Evolutionary conservation across 2,113 vertebrate species (phyloP).

Genomic region (Falco punctatus): DNA sequence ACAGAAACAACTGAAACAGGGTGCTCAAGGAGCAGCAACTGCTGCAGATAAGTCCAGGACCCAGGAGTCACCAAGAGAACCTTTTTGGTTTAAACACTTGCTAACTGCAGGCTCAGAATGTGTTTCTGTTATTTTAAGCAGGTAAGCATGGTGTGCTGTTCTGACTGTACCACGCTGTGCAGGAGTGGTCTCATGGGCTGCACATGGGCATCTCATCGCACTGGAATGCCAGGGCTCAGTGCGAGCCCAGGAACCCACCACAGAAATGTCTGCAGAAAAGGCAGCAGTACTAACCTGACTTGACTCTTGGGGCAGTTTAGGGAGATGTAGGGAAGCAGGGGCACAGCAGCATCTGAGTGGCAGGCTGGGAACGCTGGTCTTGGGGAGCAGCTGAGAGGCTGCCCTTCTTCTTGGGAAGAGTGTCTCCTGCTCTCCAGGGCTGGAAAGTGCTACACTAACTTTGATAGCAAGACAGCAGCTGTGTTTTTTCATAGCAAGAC

Average conservation of each 20-base stretch:
- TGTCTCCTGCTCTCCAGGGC: not conserved
- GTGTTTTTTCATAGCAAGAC: not conserved
- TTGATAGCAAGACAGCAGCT: not conserved
- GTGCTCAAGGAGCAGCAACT: not conserved
- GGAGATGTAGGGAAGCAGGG: not conserved
- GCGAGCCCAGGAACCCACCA: not conserved
- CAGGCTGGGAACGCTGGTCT: not conserved
- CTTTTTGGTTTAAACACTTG: not conserved
- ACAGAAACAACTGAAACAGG: not conserved
- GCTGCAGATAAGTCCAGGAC: not conserved
- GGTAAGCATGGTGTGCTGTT: not conserved
- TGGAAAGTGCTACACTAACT: not conserved
- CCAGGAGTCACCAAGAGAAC: not conserved
- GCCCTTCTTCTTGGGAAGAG: not conserved
- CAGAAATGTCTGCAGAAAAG: not conserved
- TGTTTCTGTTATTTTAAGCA: not conserved
- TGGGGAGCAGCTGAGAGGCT: not conserved
- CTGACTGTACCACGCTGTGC: not conserved
- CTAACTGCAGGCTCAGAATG: not conserved
- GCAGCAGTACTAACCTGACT: not conserved
- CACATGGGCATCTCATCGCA: rapidly evolving
- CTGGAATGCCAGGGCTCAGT: not conserved
- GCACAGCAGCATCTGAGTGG: not conserved
- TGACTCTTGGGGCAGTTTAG: not conserved
- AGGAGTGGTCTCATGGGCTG: rapidly evolving